Base-by-base conservation (phyloP, 2,888 invertebrate genomes). In the Orthosia gothica region DNA sequence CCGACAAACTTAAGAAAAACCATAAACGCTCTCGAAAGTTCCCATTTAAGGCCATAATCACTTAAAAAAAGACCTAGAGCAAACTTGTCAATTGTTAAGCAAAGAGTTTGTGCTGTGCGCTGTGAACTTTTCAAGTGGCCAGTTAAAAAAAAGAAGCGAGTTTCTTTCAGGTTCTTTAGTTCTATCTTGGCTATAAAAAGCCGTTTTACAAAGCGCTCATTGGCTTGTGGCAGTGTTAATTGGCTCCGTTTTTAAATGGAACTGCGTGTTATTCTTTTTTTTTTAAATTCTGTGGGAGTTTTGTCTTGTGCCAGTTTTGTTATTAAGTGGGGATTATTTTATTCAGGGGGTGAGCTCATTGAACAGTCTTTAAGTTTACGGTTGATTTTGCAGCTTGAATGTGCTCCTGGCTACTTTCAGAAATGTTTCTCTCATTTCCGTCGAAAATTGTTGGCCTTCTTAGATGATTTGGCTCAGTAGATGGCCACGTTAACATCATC, bases 211-310 rank as follows among this genome's bases (percentile, higher is more conserved):
- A 80, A 85, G 83, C 86, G 65, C 71, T 87, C 83, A 86, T 86
- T 87, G 86, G 81, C 87, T 76, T 74, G 83, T 73, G 86, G 79
- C 74, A 50, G 72, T 79, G 83, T 83, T 86, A 86, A 86, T 86
- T 86, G 86, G 81, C 70, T 55, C 49, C 69, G 71, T 78, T 82
- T 84, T 65, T 79, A 66, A 78, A 69, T 69, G 75, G 70, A 72
- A 20, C 52, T 54, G 40, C 40, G 11, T 62, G 65, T 71, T 32
- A 63, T 72, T 70, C 66, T 63, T 77, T 78, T 71, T 78, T 71
- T 79, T 67, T 26, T 0, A 12, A 70, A 70, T 73, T 58, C 54
- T 3, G n/a, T 23, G 16, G 5, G 58, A 18, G 57, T 63, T 76
- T 71, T 63, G 16, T 67, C 59, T 83, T 73, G 32, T 57, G 62